These are phyloP conservation scores for Anomalospiza imberbis DNA, from an alignment of 2,797 vertebrate species.

Conservation along the genomic window DNA sequence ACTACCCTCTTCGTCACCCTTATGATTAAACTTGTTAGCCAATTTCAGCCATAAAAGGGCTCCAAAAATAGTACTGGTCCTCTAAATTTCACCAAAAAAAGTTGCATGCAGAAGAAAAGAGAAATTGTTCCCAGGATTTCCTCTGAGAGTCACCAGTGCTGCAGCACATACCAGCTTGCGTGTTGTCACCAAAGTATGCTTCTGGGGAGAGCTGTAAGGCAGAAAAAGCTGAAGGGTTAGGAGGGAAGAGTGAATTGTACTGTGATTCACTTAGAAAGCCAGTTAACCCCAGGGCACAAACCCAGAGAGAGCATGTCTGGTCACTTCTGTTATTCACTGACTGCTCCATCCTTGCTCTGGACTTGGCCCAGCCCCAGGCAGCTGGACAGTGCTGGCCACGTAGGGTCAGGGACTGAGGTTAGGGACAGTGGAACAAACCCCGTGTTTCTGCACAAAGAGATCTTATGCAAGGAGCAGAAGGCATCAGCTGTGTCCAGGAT, in stretches of 20 bases:
- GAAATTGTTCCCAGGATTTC: background rate
- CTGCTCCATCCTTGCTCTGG: background rate
- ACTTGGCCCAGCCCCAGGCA: background rate
- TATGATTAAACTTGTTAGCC: background rate
- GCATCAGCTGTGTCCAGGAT: background rate
- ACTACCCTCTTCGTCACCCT: background rate
- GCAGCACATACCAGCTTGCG: background rate
- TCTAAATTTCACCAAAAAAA: background rate
- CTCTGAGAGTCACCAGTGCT: background rate
- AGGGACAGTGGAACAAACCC: slow-evolving; percentile 17
- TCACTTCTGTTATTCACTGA: background rate
- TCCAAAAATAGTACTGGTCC: background rate
- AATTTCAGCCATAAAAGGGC: background rate
- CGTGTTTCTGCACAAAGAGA: background rate
- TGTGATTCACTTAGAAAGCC: background rate
- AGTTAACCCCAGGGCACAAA: background rate
- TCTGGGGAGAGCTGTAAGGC: background rate
- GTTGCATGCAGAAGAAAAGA: background rate
- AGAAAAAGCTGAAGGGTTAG: background rate
- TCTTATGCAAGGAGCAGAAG: background rate
- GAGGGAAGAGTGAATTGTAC: background rate
- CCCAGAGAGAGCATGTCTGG: background rate
- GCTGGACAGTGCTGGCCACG: background rate
- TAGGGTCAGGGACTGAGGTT: background rate
- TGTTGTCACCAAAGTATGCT: background rate